Percentiles rank a stretch among this genome's conserved stretches.
phyloP scores from a whole-genome alignment of 2,113 vertebrate species.

The Istiophorus platypterus region DNA sequence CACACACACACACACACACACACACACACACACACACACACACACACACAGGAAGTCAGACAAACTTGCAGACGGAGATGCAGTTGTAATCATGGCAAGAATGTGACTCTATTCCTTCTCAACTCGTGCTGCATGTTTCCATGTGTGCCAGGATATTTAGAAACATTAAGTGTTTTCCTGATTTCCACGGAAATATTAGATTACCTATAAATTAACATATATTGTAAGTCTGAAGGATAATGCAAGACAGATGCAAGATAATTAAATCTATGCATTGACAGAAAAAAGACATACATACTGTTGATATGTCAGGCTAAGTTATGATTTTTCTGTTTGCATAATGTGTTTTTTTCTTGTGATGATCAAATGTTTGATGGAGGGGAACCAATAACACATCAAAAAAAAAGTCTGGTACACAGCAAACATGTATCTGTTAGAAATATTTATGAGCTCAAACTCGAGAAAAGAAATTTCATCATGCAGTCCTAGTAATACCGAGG shows the following conservation, averaged over 20 bases:
- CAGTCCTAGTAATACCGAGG: background rate
- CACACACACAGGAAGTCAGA: background rate
- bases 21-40: slow-evolving; percentile 7
- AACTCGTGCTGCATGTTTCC: slow-evolving; percentile 1
- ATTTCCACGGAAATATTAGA: background rate
- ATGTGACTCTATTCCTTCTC: background rate
- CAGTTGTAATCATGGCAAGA: slow-evolving; percentile 26
- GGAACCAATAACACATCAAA: slow-evolving; percentile 20
- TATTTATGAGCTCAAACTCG: slow-evolving; percentile 37
- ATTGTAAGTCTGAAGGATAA: background rate
- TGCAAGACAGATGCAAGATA: background rate
- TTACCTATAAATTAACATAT: too few species aligned
- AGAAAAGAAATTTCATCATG: slow-evolving; percentile 34
- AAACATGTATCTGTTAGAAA: slow-evolving; percentile 13
- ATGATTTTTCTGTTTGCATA: slow-evolving; percentile 18
- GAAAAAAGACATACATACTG: background rate
- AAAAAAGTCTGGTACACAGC: slow-evolving; percentile 24
- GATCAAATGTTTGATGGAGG: slow-evolving; percentile 31
- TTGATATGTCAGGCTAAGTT: slow-evolving; percentile 1
- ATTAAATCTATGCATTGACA: background rate
- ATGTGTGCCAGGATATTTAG: background rate
- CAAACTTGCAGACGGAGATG: slow-evolving; percentile 25
- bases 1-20: background rate
- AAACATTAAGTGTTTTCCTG: background rate
- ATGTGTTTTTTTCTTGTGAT: slow-evolving; percentile 11